A percentile compares a stretch with the other conserved stretches of the same genome.
phyloP scores from a whole-genome alignment of 2,113 vertebrate species.

The Laticauda colubrina region DNA sequence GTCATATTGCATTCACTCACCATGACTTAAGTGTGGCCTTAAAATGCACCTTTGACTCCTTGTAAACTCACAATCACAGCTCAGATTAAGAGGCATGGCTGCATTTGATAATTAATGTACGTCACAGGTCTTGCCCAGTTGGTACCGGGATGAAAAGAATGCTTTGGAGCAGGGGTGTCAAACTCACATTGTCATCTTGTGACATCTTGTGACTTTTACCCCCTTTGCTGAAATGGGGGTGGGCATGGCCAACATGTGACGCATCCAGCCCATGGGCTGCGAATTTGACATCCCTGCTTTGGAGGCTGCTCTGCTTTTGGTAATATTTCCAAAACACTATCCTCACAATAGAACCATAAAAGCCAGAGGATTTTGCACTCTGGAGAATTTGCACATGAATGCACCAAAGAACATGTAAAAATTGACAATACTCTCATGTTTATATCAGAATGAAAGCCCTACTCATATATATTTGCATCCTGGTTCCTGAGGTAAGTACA shows the following conservation, averaged over 20 bases:
- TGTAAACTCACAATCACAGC: neutral
- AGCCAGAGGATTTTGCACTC: neutral
- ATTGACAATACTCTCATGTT: neutral
- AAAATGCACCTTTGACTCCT: neutral
- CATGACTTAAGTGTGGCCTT: neutral
- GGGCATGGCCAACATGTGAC: too few relatives aligned
- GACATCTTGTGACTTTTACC: too few relatives aligned
- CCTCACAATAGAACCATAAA: neutral
- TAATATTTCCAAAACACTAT: neutral
- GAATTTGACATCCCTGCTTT: neutral
- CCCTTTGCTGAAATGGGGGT: too few relatives aligned
- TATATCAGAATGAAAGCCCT: neutral
- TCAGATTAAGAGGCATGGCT: neutral
- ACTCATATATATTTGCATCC: neutral
- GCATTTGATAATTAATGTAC: neutral
- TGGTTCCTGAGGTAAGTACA: neutral
- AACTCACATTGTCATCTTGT: too few relatives aligned
- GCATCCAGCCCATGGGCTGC: too few relatives aligned
- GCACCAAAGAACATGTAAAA: neutral
- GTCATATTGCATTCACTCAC: neutral
- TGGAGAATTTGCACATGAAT: neutral
- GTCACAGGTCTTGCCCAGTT: neutral
- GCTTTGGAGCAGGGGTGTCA: neutral
- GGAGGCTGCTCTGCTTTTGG: neutral
- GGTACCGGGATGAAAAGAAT: neutral